Percentiles rank a stretch among this genome's conserved stretches.
phyloP scores from a whole-genome alignment of 1,140 invertebrate species.

The Aleiodes sp. region DNA sequence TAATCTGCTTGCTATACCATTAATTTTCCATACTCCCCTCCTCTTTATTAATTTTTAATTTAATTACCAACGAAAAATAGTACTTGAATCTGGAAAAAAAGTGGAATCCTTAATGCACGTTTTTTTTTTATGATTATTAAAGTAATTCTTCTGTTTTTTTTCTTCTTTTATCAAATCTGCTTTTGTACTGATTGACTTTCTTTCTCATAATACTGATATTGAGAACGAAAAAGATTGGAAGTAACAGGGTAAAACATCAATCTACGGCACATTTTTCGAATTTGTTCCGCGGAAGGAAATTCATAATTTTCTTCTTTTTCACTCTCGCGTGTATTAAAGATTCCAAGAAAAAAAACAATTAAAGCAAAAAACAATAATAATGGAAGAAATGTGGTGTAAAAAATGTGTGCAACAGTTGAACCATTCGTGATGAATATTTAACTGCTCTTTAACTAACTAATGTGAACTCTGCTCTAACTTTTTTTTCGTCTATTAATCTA shows the following conservation, averaged over 20 bases:
- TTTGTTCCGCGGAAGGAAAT: too few species aligned
- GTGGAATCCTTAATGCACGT: constrained; percentile 1
- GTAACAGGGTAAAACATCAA: neutral
- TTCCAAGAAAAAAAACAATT: neutral
- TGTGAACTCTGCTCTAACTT: neutral
- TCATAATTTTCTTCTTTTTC: too few species aligned
- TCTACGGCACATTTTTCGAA: too few species aligned
- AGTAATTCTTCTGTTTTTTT: too few species aligned
- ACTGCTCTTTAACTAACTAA: neutral
- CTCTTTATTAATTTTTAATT: neutral
- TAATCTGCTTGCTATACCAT: neutral
- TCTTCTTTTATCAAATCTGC: too few species aligned
- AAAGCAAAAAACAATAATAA: too few species aligned
- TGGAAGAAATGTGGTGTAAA: constrained; percentile 1
- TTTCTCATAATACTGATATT: neutral
- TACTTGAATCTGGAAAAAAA: neutral
- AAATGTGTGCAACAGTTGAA: neutral
- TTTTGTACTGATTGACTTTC: too few species aligned
- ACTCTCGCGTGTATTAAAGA: neutral
- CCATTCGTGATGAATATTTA: neutral
- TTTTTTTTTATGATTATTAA: neutral
- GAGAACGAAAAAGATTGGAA: neutral
- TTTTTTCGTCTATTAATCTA: neutral
- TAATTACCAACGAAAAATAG: too few species aligned
- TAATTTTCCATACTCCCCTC: neutral